Evolutionary conservation across 2,888 invertebrate species (phyloP), one percentile per base, ranked within the genome.

Genomic region (Nasonia oneida): DNA sequence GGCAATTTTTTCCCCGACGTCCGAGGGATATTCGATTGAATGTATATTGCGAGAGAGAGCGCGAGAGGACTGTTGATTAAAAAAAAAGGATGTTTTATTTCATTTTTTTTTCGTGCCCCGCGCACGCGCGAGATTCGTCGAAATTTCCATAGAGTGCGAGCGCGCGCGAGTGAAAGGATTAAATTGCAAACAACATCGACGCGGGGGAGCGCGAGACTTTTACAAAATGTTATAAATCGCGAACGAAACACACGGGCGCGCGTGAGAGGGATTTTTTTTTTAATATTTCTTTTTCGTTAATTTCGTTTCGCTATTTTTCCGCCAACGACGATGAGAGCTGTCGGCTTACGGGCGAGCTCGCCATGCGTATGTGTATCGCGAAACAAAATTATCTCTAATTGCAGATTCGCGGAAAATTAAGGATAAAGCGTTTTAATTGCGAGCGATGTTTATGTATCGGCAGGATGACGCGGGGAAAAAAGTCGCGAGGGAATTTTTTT

Each of bases 111-210:
- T 61, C 50, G 18, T 50, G 47, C 10, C 18, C 64, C 29, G 29
- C 1, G 47, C 8, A 67, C 42, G 73, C 4, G 75, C 14, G 76
- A 12, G 77, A 85, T 85, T 79, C 74, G 74, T 74, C 47, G 75
- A 76, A 81, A 81, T 64, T 77, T 74, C 77, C 61, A 29, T 33
- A 67, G 33, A 67, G 42, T 53, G 33, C 12, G 18, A 15, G 37
- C 39, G 75, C 76, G 81, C 61, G 47, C 76, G 80, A 85, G 42
- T 85, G 82, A 85, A 87, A 85, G 85, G 87, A 87, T 87, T 85
- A 87, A 85, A 87, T 85, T 87, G 87, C 84, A 85, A 87, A 85
- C 85, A 79, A 81, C 82, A 82, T 79, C 78, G 76, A 29, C 37
- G 50, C 50, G 33, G 23, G 18, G 10, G 73, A 77, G 78, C 18